Conservation (phyloP, 2,797 vertebrate genomes). For the Cyclura pinguis region DNA sequence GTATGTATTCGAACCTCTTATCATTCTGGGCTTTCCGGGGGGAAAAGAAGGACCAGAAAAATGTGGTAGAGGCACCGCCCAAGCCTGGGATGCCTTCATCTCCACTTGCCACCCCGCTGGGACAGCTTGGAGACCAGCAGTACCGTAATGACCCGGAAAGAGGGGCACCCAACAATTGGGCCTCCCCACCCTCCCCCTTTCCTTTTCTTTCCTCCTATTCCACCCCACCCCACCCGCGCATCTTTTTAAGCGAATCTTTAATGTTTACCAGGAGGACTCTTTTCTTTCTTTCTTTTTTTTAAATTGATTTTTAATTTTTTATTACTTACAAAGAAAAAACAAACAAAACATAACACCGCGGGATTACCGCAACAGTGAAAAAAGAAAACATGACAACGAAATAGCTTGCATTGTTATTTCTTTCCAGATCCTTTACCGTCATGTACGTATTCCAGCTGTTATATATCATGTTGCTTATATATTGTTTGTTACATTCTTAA, state of each 20-base stretch:
- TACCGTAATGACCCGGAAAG: conserved; percentile 89
- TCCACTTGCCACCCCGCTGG: conserved; percentile 97
- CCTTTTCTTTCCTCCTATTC: background rate
- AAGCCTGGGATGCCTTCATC: conserved; percentile 98
- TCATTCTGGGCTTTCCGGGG: conserved; percentile 97
- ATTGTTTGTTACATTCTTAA: no score
- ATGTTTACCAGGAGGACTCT: conserved; percentile 73
- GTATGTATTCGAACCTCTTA: conserved; percentile 67
- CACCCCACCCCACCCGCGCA: no score
- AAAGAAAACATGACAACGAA: no score
- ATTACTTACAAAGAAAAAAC: no score
- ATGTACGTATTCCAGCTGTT: no score
- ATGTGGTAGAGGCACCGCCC: conserved; percentile 99
- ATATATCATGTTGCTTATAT: no score
- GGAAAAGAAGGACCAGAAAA: conserved; percentile 98
- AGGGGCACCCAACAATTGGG: conserved; percentile 83
- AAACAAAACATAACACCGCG: no score
- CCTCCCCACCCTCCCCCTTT: conserved; percentile 51
- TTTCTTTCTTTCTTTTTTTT: conserved; percentile 30
- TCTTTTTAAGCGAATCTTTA: conserved; percentile 59
- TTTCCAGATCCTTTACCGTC: no score
- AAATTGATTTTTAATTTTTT: no score
- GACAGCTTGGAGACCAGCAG: conserved; percentile 91
- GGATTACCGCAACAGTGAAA: no score
- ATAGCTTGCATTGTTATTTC: no score